A percentile compares a stretch with the other conserved stretches of the same genome.
These are phyloP conservation scores for Olivierus martensii DNA, from an alignment of 1,140 invertebrate genomes.

Conservation along the genomic window DNA sequence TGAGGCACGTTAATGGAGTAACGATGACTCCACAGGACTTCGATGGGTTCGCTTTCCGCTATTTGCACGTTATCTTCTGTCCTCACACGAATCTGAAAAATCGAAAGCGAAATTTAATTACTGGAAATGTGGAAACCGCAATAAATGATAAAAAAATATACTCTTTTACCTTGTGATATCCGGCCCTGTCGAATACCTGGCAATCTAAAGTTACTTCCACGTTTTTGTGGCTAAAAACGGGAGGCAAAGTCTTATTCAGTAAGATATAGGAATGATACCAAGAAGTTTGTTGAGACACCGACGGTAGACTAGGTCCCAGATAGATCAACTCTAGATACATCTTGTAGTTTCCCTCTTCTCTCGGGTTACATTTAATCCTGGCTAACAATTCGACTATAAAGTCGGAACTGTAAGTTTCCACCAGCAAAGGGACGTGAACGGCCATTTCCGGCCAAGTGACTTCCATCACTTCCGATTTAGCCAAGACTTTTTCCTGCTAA, in stretches of 20 bases:
- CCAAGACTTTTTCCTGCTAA: slow-evolving; percentile 10
- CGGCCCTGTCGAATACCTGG: slow-evolving; percentile 16
- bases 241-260: slow-evolving; percentile 5
- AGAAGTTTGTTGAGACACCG: not conserved
- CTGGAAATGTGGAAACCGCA: no score
- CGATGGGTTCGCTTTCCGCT: slow-evolving; percentile 14
- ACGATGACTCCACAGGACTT: slow-evolving; percentile 18
- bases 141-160: no score
- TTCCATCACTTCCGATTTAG: slow-evolving; percentile 5
- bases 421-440: slow-evolving; percentile 18
- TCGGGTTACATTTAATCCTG: slow-evolving; percentile 8
- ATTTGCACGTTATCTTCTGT: slow-evolving; percentile 3
- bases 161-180: slow-evolving; percentile 17
- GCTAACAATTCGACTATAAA: slow-evolving; percentile 10
- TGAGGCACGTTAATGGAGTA: slow-evolving; percentile 17
- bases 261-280: slow-evolving; percentile 10
- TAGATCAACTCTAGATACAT: slow-evolving; percentile 8
- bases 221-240: not conserved
- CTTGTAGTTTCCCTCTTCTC: not conserved
- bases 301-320: not conserved
- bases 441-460: slow-evolving; percentile 16
- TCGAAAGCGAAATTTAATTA: no score
- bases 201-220: slow-evolving; percentile 14
- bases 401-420: slow-evolving; percentile 18
- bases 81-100: slow-evolving; percentile 2